phyloP scores from a whole-genome alignment of 2,888 invertebrate species.

The Laothoe populi region DNA sequence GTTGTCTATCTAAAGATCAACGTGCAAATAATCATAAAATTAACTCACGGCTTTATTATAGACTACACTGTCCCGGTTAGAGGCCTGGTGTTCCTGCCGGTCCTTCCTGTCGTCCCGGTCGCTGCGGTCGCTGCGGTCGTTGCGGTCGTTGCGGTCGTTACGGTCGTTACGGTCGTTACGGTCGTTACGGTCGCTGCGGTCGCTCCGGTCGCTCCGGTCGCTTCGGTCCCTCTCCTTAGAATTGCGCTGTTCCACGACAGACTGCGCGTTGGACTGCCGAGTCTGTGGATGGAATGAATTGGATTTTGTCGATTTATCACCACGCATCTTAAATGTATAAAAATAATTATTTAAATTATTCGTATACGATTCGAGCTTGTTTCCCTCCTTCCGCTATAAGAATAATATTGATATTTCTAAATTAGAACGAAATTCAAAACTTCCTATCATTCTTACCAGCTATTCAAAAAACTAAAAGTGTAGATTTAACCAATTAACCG shows the following conservation, averaged over 20 bases:
- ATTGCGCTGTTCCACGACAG: constrained; percentile 70
- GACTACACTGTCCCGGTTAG: constrained; percentile 67
- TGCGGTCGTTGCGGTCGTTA: constrained; percentile 48
- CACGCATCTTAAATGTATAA: too few relatives aligned
- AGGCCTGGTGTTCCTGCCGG: constrained; percentile 61
- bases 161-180: constrained; percentile 51
- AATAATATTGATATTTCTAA: too few relatives aligned
- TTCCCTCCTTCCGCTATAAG: too few relatives aligned
- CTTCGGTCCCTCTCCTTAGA: constrained; percentile 67
- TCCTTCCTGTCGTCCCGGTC: constrained; percentile 55
- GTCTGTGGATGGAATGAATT: constrained; percentile 50
- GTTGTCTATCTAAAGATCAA: too few relatives aligned
- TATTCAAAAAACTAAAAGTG: too few relatives aligned
- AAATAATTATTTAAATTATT: too few relatives aligned
- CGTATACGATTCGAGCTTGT: too few relatives aligned
- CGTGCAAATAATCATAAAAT: constrained; percentile 31
- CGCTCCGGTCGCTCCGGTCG: constrained; percentile 43
- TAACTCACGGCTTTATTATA: constrained; percentile 72
- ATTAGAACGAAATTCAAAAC: too few relatives aligned
- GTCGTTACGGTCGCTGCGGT: constrained; percentile 46
- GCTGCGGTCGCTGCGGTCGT: constrained; percentile 49
- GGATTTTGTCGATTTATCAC: too few relatives aligned
- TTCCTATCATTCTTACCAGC: too few relatives aligned
- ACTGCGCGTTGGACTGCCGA: constrained; percentile 66
- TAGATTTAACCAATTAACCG: too few relatives aligned